Base-by-base conservation (phyloP, 1,140 invertebrate species). In the Luehdorfia chinensis region DNA sequence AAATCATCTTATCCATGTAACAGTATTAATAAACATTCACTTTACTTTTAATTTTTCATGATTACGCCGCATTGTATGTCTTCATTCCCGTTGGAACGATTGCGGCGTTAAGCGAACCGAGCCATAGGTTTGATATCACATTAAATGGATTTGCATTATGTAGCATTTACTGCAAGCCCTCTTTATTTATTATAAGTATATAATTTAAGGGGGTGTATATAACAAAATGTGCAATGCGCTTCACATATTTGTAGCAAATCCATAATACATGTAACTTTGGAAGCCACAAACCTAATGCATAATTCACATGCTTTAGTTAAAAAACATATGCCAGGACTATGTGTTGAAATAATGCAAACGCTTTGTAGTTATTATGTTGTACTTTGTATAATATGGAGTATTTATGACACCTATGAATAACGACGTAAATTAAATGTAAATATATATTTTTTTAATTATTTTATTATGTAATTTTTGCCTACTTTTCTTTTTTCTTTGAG, bases 81-180 rank as follows among this genome's bases (percentile, higher is more conserved):
- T 60, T 56, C 63, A 64, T 68, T 59, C 58, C 49, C 59, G 62
- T 67, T 59, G 76, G 70, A 67, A 52, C 65, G 59, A 59, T 67
- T 63, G 62, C 59, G 64, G 62, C 54, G 61, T 56, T 68, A 76
- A 85, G 81, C 81, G 67, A 85, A 76, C 66, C 65, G 71, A 70
- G 79, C 74, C 43, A 85, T 85, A 85, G 81, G 81, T 85, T 85
- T 85, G 81, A 84, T 81, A 84, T 80, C 50, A 64, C 46, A 59
- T 66, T 76, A 49, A 75, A 75, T 81, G 72, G 75, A 74, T 78
- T 76, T 78, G 72, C 71, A 78, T 75, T 55, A 47, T 59, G 75
- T 78, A 80, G 76, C 66, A 61, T 55, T 50, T 55, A 54, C 56
- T 48, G 39, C 39, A 43, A 30, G 25, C 25, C 25, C 25, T 41